Percentiles rank a stretch among this genome's conserved stretches.
These are phyloP conservation scores for Bombus fervidus DNA, from an alignment of 1,140 invertebrate genomes.

Conservation along the genomic window DNA sequence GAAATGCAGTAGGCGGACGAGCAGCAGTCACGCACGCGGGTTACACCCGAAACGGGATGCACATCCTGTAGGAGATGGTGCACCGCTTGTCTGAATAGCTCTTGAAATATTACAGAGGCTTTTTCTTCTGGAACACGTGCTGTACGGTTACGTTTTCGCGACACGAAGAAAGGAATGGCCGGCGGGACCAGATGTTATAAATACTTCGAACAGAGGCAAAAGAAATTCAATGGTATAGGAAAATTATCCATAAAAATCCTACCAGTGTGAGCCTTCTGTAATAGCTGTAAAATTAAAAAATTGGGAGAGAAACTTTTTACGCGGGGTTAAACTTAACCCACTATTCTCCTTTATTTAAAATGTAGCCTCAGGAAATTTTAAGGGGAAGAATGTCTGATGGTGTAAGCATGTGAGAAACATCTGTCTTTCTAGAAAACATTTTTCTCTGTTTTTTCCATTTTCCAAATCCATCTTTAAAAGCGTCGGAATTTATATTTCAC, in stretches of 20 bases:
- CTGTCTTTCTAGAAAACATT: background rate
- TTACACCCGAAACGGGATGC: constrained; percentile 37
- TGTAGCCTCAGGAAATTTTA: background rate
- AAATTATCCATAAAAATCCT: background rate
- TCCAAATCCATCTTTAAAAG: background rate
- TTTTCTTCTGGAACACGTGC: constrained; percentile 39
- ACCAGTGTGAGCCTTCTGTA: too few species aligned
- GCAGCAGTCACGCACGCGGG: constrained; percentile 33
- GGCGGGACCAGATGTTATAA: constrained; percentile 10
- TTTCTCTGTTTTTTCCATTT: background rate
- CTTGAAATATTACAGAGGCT: constrained; percentile 64
- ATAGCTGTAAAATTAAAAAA: background rate
- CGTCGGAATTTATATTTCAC: background rate
- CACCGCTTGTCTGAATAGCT: constrained; percentile 55
- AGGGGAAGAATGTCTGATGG: too few species aligned
- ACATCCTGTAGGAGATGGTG: constrained; percentile 34
- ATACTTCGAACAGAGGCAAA: background rate
- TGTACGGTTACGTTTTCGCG: constrained; percentile 45
- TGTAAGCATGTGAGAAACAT: background rate
- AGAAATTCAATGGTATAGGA: background rate
- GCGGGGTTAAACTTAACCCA: background rate
- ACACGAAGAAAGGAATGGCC: constrained; percentile 2
- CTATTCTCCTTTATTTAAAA: background rate
- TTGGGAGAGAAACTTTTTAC: background rate
- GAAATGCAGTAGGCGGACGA: constrained; percentile 8